A percentile compares a stretch with the other conserved stretches of the same genome.
phyloP scores from a whole-genome alignment of 2,113 vertebrate genomes.

The Corythoichthys haematopterus region DNA sequence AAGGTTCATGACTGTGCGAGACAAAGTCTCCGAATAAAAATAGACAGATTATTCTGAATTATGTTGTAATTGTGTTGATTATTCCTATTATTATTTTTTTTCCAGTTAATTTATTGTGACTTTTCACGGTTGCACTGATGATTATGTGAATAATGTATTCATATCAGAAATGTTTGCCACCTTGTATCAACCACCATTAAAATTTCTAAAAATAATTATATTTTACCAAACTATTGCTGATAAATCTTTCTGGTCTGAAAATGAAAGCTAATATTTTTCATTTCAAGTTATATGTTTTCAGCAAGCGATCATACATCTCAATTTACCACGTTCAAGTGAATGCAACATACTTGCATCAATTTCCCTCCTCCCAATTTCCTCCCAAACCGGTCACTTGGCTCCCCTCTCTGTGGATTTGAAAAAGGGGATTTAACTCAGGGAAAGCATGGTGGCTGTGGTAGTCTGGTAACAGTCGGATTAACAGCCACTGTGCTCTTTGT shows the following conservation, averaged over 20 bases:
- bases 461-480: conserved; percentile 55
- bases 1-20: too few relatives aligned
- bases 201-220: too few relatives aligned
- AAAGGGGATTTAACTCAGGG: conserved; percentile 48
- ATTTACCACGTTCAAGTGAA: conserved; percentile 32
- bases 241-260: neutral
- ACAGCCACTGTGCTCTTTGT: conserved; percentile 43
- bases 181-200: neutral
- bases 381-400: conserved; percentile 16
- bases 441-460: conserved; percentile 45
- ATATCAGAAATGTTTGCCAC: too few relatives aligned
- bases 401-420: conserved; percentile 31
- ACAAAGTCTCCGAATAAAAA: too few relatives aligned
- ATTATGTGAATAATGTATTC: too few relatives aligned
- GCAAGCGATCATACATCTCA: conserved; percentile 2
- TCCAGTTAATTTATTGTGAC: too few relatives aligned
- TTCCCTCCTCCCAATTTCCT: conserved; percentile 13
- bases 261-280: neutral
- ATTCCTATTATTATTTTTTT: too few relatives aligned
- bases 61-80: too few relatives aligned
- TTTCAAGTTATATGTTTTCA: neutral
- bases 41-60: too few relatives aligned
- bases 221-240: neutral
- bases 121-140: too few relatives aligned
- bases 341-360: conserved; percentile 22